Evolutionary conservation across 2,113 vertebrate species (phyloP).

Genomic region (Chaenogobius annularis): DNA sequence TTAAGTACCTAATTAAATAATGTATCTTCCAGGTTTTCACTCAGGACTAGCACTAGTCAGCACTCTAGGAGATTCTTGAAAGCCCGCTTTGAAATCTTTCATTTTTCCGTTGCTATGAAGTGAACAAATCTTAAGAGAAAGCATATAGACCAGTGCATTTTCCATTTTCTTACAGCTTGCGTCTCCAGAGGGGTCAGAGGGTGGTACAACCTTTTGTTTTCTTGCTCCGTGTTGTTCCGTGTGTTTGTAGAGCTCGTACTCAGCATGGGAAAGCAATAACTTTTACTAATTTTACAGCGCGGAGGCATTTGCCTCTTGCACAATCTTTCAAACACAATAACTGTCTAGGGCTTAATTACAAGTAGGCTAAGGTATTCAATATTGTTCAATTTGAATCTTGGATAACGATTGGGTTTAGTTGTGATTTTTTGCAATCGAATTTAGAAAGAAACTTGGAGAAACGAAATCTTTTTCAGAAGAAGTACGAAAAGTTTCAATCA

Average conservation of each 20-base stretch:
- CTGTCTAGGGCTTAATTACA: background rate
- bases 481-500: background rate
- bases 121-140: background rate
- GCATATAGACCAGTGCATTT: background rate
- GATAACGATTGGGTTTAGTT: background rate
- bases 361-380: background rate
- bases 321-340: background rate
- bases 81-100: background rate
- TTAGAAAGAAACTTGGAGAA: background rate
- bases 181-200: background rate
- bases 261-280: constrained; percentile 12
- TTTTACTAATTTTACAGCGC: background rate
- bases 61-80: too few relatives aligned
- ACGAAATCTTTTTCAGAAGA: background rate
- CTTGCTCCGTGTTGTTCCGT: background rate
- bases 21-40: too few relatives aligned
- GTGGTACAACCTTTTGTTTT: constrained; percentile 16
- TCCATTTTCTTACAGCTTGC: background rate
- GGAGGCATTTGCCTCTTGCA: background rate
- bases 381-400: background rate
- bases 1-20: too few relatives aligned
- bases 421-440: background rate
- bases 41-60: too few relatives aligned
- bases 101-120: background rate
- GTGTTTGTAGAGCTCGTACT: constrained; percentile 1